Evolutionary conservation across 2,113 vertebrate genomes (phyloP).

Genomic region (Silurus meridionalis): DNA sequence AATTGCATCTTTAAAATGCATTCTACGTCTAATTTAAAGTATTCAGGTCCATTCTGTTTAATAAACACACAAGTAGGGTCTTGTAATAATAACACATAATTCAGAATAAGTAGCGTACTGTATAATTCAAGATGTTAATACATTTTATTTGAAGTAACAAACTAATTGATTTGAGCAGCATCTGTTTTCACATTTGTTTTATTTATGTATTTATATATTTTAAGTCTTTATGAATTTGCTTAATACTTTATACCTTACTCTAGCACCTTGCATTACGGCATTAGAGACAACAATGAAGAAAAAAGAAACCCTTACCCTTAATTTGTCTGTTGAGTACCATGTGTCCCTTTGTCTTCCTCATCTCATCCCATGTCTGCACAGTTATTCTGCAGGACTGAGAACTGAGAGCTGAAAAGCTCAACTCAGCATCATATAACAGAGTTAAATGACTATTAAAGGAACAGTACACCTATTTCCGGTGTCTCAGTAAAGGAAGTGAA

Average conservation of each 20-base stretch:
- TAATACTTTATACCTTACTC: neutral
- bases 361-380: neutral
- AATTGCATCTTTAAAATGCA: neutral
- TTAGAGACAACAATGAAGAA: no score
- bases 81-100: neutral
- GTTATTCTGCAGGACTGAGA: neutral
- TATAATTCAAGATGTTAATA: neutral
- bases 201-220: no score
- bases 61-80: neutral
- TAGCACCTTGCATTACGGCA: no score
- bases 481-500: conserved; percentile 26
- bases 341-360: neutral
- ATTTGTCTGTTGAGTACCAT: neutral
- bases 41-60: neutral
- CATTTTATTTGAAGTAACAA: neutral
- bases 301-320: conserved; percentile 34
- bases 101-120: neutral
- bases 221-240: neutral
- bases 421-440: neutral
- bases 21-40: neutral
- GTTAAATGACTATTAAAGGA: conserved; percentile 47
- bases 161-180: neutral
- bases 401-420: neutral
- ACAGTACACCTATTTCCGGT: conserved; percentile 32
- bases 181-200: neutral